Evolutionary conservation across 2,113 vertebrate genomes (phyloP).

Genomic region (Pandion haliaetus): DNA sequence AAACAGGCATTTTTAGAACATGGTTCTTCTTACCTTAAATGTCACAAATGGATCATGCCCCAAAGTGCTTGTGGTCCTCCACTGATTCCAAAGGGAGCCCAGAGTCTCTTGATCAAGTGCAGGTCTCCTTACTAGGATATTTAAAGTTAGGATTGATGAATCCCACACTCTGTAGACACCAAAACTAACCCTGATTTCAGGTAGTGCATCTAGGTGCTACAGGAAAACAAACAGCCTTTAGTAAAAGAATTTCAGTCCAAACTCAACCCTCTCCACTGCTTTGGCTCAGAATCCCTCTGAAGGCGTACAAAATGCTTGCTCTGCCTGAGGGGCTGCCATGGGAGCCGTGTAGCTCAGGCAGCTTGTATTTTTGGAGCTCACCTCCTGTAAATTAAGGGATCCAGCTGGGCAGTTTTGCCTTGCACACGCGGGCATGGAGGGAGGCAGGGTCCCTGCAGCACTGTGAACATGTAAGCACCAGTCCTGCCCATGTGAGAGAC

Average conservation of each 20-base stretch:
- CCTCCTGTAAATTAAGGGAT: not conserved
- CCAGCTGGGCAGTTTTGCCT: not conserved
- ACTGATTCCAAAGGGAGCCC: not conserved
- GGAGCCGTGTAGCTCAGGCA: not conserved
- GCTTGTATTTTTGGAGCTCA: not conserved
- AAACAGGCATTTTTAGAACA: not conserved
- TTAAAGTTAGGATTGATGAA: not conserved
- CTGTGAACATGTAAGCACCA: too few relatives aligned
- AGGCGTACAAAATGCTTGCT: not conserved
- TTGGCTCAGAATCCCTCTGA: not conserved
- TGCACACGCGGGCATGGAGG: accelerated
- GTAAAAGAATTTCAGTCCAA: not conserved
- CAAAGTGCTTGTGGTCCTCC: not conserved
- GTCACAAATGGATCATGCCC: not conserved
- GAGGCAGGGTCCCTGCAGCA: too few relatives aligned
- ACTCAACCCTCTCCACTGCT: not conserved
- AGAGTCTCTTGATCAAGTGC: not conserved
- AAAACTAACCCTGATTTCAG: not conserved
- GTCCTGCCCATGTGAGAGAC: not conserved
- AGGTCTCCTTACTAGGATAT: not conserved
- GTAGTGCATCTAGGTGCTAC: too few relatives aligned
- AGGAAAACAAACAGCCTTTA: not conserved
- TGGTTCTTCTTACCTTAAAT: not conserved
- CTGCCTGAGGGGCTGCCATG: accelerated
- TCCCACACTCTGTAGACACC: not conserved